Conservation (phyloP, 2,888 invertebrate genomes). For the Euclidia mi region DNA sequence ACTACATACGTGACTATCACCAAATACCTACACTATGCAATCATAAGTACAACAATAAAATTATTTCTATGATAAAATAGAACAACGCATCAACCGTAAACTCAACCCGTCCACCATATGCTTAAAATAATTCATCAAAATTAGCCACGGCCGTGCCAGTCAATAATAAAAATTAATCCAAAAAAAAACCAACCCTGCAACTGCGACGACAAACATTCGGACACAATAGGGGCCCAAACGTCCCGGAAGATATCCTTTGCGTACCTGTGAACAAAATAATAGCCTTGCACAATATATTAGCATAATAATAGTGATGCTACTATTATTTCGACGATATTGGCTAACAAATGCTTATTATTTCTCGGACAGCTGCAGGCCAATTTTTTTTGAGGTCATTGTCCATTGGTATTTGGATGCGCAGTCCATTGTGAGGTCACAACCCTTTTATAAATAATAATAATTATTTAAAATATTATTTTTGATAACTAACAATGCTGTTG, state of each 20-base stretch:
- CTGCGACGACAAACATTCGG: slow-evolving; percentile 71
- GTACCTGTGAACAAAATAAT: slow-evolving; percentile 85
- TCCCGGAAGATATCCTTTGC: slow-evolving; percentile 74
- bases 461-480: slow-evolving; percentile 38
- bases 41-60: slow-evolving; percentile 1
- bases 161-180: slow-evolving; percentile 63
- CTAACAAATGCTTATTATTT: slow-evolving; percentile 78
- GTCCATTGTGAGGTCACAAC: slow-evolving; percentile 71
- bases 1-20: no score
- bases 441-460: slow-evolving; percentile 57
- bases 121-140: slow-evolving; percentile 80
- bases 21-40: no score
- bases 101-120: slow-evolving; percentile 69
- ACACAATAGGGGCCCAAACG: slow-evolving; percentile 68
- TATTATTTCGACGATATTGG: slow-evolving; percentile 85
- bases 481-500: slow-evolving; percentile 23
- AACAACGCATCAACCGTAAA: slow-evolving; percentile 22
- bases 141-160: slow-evolving; percentile 78
- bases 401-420: slow-evolving; percentile 78
- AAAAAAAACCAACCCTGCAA: slow-evolving; percentile 74
- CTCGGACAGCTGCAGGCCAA: slow-evolving; percentile 81
- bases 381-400: slow-evolving; percentile 79
- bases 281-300: slow-evolving; percentile 76
- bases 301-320: slow-evolving; percentile 85
- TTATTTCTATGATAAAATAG: slow-evolving; percentile 22